Evolutionary conservation across 1,140 invertebrate species (phyloP), one percentile per base, ranked within the genome.

Genomic region (Bombus polaris): DNA sequence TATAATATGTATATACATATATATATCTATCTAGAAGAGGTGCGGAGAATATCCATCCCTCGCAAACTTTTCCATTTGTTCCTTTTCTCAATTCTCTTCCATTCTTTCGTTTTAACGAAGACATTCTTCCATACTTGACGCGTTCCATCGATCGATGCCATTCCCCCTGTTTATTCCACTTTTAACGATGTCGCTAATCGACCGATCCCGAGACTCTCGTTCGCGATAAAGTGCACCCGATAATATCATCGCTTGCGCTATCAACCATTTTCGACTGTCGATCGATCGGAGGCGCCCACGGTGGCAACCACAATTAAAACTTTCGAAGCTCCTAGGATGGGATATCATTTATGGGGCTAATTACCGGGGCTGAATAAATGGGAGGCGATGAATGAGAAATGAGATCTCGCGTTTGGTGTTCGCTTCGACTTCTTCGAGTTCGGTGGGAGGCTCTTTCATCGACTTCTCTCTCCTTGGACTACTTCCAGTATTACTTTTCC

Each of bases 401-500:
- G 83, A 57, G 62, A 83, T 76, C 72, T 32, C 5, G n/a, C 80
- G 47, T 71, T 70, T 35, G 44, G 28, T 72, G 47, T 81, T 81
- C 66, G 44, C 25, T n/a, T 35, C 39, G 28, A 18, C 32, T 53
- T 8, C 68, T n/a, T 25, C 44, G 35, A 73, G 37, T 32, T 57
- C 35, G 18, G 15, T 4, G 3, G 25, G 4, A 22, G 66, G 8
- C 35, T 68, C 66, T 66, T 66, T 66, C 66, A n/a, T 62, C 59
- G 28, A 28, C 25, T 62, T 28, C 25, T 72, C 47, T 13, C 8
- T 39, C 39, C 42, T 83, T 77, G 57, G 70, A 85, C 47, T 59
- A 71, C 68, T 80, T 84, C 76, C 83, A 79, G 65, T 71, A 78
- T 78, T 84, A 84, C 74, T 84, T 84, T 84, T 71, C 82, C 66